Conservation (phyloP, 2,888 invertebrate genomes). For the Zelleria hepariella region DNA sequence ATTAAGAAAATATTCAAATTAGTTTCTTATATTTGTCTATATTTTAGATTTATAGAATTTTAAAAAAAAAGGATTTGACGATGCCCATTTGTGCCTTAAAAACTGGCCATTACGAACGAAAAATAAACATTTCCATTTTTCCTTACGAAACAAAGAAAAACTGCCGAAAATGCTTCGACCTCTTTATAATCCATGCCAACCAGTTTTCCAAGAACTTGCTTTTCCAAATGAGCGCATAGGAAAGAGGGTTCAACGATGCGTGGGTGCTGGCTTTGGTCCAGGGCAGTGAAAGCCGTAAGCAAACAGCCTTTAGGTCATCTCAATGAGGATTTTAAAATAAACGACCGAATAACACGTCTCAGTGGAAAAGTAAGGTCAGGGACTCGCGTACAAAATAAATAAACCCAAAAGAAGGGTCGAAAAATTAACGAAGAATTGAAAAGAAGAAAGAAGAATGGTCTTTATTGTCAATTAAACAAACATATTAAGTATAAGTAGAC, state of each 20-base stretch:
- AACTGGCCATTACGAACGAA: background rate
- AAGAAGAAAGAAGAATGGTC: no score
- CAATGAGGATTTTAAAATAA: conserved; percentile 40
- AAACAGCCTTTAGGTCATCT: conserved; percentile 49
- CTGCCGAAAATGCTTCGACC: background rate
- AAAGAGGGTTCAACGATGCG: background rate
- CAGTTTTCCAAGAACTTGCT: background rate
- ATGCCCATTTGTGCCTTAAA: no score
- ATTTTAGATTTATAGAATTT: no score
- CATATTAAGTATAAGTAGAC: no score
- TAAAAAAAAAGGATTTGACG: no score
- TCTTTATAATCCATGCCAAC: background rate
- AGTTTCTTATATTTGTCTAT: no score
- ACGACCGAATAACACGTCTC: conserved; percentile 14
- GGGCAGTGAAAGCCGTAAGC: conserved; percentile 30
- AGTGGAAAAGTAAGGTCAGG: background rate
- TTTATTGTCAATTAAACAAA: no score
- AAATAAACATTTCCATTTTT: background rate
- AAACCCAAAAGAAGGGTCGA: background rate
- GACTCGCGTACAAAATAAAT: background rate
- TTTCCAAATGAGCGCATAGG: background rate
- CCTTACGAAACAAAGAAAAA: conserved; percentile 1
- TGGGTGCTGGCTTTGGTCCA: conserved; percentile 37
- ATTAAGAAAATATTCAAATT: no score
- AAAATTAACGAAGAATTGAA: no score